Percentiles rank a stretch among this genome's conserved stretches.
Evolutionary conservation across 2,888 invertebrate genomes (phyloP).

Genomic region (Lordiphosa andalusiaca): DNA sequence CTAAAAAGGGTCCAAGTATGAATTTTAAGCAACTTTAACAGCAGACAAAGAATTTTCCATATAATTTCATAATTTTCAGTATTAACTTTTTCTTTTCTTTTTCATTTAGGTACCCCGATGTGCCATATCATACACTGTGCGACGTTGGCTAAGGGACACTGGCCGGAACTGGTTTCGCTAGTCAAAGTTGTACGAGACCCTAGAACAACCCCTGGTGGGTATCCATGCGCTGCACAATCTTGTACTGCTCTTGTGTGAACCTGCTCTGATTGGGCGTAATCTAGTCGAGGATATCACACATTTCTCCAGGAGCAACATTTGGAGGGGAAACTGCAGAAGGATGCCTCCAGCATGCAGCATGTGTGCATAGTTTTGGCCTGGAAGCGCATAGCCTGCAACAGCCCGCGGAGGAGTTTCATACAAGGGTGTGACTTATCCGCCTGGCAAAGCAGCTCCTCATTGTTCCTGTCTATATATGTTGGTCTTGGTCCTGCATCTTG

Average conservation of each 20-base stretch:
- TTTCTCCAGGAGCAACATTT: conserved; percentile 75
- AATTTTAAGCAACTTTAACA: too few relatives aligned
- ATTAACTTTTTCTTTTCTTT: too few relatives aligned
- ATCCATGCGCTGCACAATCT: conserved; percentile 80
- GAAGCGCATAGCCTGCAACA: conserved; percentile 80
- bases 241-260: conserved; percentile 78
- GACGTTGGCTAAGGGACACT: too few relatives aligned
- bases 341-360: conserved; percentile 7
- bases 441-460: conserved; percentile 39
- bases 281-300: conserved; percentile 80
- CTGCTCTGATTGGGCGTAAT: conserved; percentile 80
- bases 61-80: too few relatives aligned
- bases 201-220: conserved; percentile 71
- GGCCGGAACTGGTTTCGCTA: too few relatives aligned
- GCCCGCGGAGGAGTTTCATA: conserved; percentile 77
- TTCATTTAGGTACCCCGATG: too few relatives aligned
- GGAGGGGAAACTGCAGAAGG: conserved; percentile 25
- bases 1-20: too few relatives aligned
- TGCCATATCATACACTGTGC: too few relatives aligned
- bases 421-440: conserved; percentile 65
- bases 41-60: too few relatives aligned
- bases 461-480: conserved; percentile 75
- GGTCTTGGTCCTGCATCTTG: conserved; percentile 75
- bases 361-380: too few relatives aligned
- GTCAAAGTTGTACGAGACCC: conserved; percentile 65